These are phyloP conservation scores for Amia ocellicauda DNA, from an alignment of 2,113 vertebrate species.

Conservation along the genomic window DNA sequence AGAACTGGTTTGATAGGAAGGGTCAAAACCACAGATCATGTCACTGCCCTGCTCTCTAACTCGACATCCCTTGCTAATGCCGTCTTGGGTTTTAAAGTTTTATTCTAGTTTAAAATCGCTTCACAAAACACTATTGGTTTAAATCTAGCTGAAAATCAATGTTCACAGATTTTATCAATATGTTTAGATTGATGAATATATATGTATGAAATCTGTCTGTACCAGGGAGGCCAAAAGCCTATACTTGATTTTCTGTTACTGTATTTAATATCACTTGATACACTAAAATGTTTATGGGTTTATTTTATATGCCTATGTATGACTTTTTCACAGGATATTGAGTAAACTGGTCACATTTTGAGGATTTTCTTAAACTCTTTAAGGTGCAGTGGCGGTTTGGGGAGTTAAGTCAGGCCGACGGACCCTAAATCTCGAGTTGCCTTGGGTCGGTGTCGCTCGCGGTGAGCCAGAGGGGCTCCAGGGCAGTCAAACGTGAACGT, in stretches of 20 bases:
- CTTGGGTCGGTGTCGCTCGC: background rate
- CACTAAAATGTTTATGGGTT: background rate
- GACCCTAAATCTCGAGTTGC: too few relatives aligned
- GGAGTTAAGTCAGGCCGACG: background rate
- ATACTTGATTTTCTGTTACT: constrained; percentile 57
- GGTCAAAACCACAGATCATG: background rate
- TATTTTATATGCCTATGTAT: background rate
- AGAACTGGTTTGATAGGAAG: background rate
- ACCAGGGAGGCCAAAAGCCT: constrained; percentile 35
- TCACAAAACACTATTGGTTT: constrained; percentile 54
- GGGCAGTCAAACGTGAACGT: too few relatives aligned
- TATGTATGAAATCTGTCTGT: constrained; percentile 22
- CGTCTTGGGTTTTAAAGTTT: constrained; percentile 48
- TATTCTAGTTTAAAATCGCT: constrained; percentile 44
- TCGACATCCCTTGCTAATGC: constrained; percentile 28
- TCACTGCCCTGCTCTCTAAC: too few relatives aligned
- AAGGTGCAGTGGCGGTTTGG: constrained; percentile 12
- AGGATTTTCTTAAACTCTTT: background rate
- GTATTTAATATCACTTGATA: constrained; percentile 34
- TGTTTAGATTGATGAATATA: constrained; percentile 55
- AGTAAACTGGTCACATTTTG: too few relatives aligned
- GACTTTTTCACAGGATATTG: too few relatives aligned
- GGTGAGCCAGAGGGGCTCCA: too few relatives aligned
- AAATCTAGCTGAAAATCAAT: constrained; percentile 45
- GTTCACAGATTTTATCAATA: constrained; percentile 48